Evolutionary conservation across 1,140 invertebrate genomes (phyloP).

Genomic region (Drosophila arizonae): DNA sequence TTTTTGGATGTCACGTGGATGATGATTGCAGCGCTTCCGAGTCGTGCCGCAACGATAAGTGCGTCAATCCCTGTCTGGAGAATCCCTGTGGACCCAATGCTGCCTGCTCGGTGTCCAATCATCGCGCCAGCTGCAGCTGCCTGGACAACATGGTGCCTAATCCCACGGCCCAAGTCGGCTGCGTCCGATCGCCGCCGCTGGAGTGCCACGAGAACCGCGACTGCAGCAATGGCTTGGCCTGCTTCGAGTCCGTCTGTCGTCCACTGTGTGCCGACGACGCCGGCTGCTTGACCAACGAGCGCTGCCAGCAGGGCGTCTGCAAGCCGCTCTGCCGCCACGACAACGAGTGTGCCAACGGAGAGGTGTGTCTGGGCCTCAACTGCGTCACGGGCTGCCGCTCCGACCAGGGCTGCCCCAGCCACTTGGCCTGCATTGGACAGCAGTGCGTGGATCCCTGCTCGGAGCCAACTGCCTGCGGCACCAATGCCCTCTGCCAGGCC

Average conservation of each 20-base stretch:
- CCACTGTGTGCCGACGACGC: conserved; percentile 89
- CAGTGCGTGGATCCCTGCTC: conserved; percentile 90
- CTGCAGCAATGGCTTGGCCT: conserved; percentile 87
- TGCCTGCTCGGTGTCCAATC: conserved; percentile 90
- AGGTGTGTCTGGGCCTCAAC: conserved; percentile 91
- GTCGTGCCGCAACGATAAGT: conserved; percentile 90
- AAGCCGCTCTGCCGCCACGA: conserved; percentile 89
- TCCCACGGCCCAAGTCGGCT: conserved; percentile 92
- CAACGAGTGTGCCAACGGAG: conserved; percentile 91
- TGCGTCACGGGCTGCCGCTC: conserved; percentile 91
- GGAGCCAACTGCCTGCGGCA: conserved; percentile 91
- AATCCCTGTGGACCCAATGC: conserved; percentile 93
- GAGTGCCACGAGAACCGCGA: conserved; percentile 89
- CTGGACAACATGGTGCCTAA: conserved; percentile 90
- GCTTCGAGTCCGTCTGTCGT: conserved; percentile 88
- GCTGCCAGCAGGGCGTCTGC: conserved; percentile 88
- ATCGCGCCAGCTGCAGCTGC: conserved; percentile 92
- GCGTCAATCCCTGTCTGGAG: conserved; percentile 89
- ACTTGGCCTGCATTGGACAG: conserved; percentile 88
- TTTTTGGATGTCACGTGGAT: conserved; percentile 92
- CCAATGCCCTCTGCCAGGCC: conserved; percentile 89
- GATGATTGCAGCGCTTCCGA: conserved; percentile 93
- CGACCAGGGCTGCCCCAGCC: conserved; percentile 89
- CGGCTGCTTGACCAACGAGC: conserved; percentile 92
- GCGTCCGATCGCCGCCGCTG: conserved; percentile 88